These are phyloP conservation scores for Pagetopsis macropterus DNA, from an alignment of 2,797 vertebrate species.

Conservation along the genomic window DNA sequence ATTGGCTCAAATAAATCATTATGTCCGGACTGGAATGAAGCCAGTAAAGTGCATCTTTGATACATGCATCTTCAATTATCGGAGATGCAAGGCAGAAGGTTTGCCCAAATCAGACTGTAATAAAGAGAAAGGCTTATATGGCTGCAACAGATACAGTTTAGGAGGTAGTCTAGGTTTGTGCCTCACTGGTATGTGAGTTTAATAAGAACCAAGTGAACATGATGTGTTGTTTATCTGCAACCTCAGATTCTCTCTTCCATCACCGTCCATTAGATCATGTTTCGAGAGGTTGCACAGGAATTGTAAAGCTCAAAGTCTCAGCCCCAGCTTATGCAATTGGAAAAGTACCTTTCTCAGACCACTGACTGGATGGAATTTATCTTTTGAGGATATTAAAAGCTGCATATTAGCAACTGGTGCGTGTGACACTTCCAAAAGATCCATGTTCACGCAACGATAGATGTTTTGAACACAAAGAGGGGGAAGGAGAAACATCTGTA, in stretches of 20 bases:
- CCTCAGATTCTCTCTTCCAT: constrained; percentile 31
- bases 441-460: constrained; percentile 61
- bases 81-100: constrained; percentile 4
- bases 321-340: constrained; percentile 64
- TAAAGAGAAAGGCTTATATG: constrained; percentile 5
- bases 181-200: constrained; percentile 17
- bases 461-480: constrained; percentile 50
- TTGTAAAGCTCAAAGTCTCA: constrained; percentile 45
- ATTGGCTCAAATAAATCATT: constrained; percentile 34
- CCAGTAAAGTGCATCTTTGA: constrained; percentile 31
- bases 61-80: constrained; percentile 32
- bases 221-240: constrained; percentile 39
- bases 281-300: constrained; percentile 47
- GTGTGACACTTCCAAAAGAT: constrained; percentile 61
- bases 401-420: constrained; percentile 76
- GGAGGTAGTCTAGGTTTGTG: not conserved
- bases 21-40: constrained; percentile 28
- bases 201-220: constrained; percentile 12
- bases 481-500: constrained; percentile 44
- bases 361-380: constrained; percentile 78
- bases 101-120: constrained; percentile 14
- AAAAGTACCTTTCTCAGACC: constrained; percentile 76
- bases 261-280: constrained; percentile 51
- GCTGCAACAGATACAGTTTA: not conserved
- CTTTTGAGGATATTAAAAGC: constrained; percentile 79